Evolutionary conservation across 2,888 invertebrate species (phyloP).

Genomic region (Strigamia maritima): DNA sequence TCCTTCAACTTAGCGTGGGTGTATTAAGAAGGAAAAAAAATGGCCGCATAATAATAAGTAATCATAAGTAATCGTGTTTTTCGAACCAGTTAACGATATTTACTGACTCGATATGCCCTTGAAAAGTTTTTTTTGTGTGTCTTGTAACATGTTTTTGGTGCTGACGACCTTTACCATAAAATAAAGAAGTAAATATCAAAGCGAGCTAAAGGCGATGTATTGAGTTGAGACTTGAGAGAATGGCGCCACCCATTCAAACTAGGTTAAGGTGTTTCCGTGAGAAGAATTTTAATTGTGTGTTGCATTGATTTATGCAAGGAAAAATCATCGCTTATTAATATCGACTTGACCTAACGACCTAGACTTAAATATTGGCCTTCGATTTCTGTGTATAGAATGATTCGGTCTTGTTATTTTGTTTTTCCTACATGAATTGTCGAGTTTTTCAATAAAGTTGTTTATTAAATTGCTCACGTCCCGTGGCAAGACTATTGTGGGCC

Average conservation of each 20-base stretch:
- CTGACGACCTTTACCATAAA: neutral
- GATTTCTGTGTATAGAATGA: neutral
- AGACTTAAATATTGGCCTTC: neutral
- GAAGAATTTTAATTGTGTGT: slow-evolving; percentile 6
- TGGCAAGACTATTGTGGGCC: neutral
- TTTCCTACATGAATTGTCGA: neutral
- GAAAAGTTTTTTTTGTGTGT: neutral
- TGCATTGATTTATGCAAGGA: slow-evolving; percentile 1
- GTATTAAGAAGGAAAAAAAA: neutral
- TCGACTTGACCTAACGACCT: neutral
- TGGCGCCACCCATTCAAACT: neutral
- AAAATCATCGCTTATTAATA: neutral
- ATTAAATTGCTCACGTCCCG: neutral
- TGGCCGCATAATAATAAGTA: neutral
- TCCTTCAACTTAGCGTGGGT: neutral
- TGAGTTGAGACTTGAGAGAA: neutral
- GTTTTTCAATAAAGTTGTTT: neutral
- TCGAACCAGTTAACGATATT: neutral
- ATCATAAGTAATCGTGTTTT: neutral
- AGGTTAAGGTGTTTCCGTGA: slow-evolving; percentile 7
- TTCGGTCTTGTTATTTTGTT: neutral
- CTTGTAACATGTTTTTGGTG: neutral
- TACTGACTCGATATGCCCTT: neutral
- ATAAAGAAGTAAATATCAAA: neutral
- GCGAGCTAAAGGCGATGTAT: neutral